phyloP scores from a whole-genome alignment of 35 echinoderm and acorn worm species.

The Eucidaris tribuloides region DNA sequence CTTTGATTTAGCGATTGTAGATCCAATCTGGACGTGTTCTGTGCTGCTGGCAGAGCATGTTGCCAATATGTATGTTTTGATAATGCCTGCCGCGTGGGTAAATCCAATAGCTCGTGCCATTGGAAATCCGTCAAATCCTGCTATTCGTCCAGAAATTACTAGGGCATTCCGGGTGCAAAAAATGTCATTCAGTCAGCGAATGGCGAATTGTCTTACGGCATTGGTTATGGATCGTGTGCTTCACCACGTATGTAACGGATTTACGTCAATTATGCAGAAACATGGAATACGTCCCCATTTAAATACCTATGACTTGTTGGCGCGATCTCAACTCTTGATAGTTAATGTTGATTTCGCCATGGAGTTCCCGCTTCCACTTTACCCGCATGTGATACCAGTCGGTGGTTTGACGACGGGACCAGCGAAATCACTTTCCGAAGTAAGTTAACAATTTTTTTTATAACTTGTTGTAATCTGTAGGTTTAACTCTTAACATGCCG shows the following conservation, averaged over 20 bases:
- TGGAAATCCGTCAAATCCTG: constrained; percentile 42
- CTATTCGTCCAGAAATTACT: constrained; percentile 33
- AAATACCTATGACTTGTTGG: constrained; percentile 5
- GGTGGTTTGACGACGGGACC: constrained; percentile 69
- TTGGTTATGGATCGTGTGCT: constrained; percentile 6
- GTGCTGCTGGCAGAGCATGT: constrained; percentile 47
- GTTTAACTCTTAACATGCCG: too few species aligned
- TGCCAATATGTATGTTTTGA: constrained; percentile 24
- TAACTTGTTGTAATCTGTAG: too few species aligned
- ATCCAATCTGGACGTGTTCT: constrained; percentile 40
- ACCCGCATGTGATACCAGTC: constrained; percentile 52
- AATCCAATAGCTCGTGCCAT: constrained; percentile 24
- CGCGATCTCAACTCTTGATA: constrained; percentile 37
- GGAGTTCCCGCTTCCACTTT: constrained; percentile 60
- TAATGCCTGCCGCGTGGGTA: constrained; percentile 37
- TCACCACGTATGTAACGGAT: too few species aligned
- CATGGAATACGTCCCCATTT: constrained; percentile 21
- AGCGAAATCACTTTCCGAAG: constrained; percentile 32
- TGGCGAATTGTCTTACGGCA: constrained; percentile 36
- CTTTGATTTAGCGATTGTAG: constrained; percentile 43
- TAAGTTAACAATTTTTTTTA: too few species aligned
- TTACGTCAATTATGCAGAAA: constrained; percentile 18
- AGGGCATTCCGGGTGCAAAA: constrained; percentile 34
- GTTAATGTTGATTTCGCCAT: constrained; percentile 56
- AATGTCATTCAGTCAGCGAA: constrained; percentile 55